phyloP scores from a whole-genome alignment of 1,140 invertebrate species.

The silkworm (Bombyx mori) region DNA sequence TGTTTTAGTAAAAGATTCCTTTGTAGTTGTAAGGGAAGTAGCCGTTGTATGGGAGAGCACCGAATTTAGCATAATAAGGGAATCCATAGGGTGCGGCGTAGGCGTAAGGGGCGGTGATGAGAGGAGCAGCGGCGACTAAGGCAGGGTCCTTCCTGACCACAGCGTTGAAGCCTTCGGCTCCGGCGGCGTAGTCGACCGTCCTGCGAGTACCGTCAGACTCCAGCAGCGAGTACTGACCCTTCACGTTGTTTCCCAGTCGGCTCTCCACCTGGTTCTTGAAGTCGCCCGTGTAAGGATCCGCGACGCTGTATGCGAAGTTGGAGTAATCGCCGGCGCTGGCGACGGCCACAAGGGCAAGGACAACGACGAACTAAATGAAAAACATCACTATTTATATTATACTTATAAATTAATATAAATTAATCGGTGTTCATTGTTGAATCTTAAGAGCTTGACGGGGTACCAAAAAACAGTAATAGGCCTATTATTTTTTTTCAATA shows the following conservation, averaged over 20 bases:
- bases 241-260: slow-evolving; percentile 69
- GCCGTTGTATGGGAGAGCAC: slow-evolving; percentile 6
- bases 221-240: slow-evolving; percentile 64
- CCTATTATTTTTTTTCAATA: too few relatives aligned
- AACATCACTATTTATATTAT: background rate
- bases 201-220: slow-evolving; percentile 65
- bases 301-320: slow-evolving; percentile 56
- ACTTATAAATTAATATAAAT: too few relatives aligned
- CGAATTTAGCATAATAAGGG: slow-evolving; percentile 2
- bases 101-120: slow-evolving; percentile 10
- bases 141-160: slow-evolving; percentile 52
- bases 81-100: slow-evolving; percentile 12
- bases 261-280: slow-evolving; percentile 65
- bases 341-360: slow-evolving; percentile 27
- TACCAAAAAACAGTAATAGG: too few relatives aligned
- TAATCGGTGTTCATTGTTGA: background rate
- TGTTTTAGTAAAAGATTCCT: slow-evolving; percentile 5
- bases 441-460: too few relatives aligned
- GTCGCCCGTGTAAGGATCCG: slow-evolving; percentile 68
- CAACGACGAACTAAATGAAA: slow-evolving; percentile 27
- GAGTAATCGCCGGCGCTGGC: slow-evolving; percentile 39
- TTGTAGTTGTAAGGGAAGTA: slow-evolving; percentile 12
- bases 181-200: slow-evolving; percentile 62
- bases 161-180: slow-evolving; percentile 64
- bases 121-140: slow-evolving; percentile 20